Conservation (phyloP, 1,140 invertebrate species). For the Bombus confusus region DNA sequence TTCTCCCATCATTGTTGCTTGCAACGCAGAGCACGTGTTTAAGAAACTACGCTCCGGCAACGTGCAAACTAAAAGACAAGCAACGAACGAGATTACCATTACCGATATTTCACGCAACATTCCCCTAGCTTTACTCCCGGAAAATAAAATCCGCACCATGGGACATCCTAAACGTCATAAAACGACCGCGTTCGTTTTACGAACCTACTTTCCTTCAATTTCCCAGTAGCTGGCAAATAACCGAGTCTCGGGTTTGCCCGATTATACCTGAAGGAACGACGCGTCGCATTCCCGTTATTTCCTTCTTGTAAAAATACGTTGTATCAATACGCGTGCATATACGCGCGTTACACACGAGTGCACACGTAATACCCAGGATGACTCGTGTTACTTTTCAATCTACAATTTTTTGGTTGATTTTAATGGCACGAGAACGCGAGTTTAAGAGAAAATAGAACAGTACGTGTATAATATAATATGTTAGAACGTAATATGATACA, state of each 20-base stretch:
- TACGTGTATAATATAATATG: no score
- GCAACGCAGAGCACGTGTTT: background rate
- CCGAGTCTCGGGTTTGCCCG: background rate
- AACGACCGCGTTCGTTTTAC: background rate
- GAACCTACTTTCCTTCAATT: constrained; percentile 12
- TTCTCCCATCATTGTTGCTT: background rate
- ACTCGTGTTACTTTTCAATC: background rate
- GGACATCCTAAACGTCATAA: background rate
- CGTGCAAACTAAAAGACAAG: background rate
- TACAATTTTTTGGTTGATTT: background rate
- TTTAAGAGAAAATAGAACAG: background rate
- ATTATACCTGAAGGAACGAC: background rate
- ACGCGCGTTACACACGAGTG: background rate
- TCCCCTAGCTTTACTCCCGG: background rate
- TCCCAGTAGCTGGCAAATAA: background rate
- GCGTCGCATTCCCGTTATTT: background rate
- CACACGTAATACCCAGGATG: background rate
- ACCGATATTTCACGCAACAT: background rate
- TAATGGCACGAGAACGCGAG: background rate
- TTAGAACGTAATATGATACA: no score
- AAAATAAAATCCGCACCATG: background rate
- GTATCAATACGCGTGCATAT: background rate
- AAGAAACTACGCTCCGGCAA: background rate
- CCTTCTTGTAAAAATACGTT: background rate
- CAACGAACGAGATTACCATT: constrained; percentile 1